Base-by-base conservation (phyloP, 2,113 vertebrate genomes). In the Epinephelus fuscoguttatus region DNA sequence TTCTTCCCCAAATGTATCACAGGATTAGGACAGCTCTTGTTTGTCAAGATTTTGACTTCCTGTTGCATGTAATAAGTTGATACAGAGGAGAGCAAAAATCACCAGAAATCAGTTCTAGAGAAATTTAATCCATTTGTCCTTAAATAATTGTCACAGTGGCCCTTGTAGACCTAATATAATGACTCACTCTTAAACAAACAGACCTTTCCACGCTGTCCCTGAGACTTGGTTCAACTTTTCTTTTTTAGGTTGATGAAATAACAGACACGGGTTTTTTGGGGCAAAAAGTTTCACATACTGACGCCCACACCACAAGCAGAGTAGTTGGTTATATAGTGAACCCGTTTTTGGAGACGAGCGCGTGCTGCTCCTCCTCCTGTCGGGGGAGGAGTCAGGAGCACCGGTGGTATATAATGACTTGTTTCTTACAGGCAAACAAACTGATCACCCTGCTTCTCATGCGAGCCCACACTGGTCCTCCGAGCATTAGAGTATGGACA, bases 291-390 rank as follows among this genome's bases (percentile, higher is more conserved):
- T 85, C 67, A 57, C 18, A 55, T 50, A 76, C 19, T 66, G 27
- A 53, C 80, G 50, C 71, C 55, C 63, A 53, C 10, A 18, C 25
- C 30, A 23, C 50, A 37, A 8, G 18, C 50, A 13, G 18, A 56
- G 14, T 4, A 0, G 30, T 73, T 49, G 9, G 7, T n/a, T 92
- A 86, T 90, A 90, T 91, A 92, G 81, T 19, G n/a, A 30, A 11
- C 2, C 89, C 40, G 76, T 90, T 91, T 92, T 91, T 72, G 30
- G 84, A 84, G 49, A 25, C 7, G 3, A 11, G 82, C 0, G 30
- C 56, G 1, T 23, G 4, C 56, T 1, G 10, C 74, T 15, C 37
- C 53, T 66, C 76, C 84, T 45, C 66, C 86, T 49, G 37, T 70
- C 1, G 15, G 42, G 70, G 91, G 86, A n/a, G 73, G 87, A 67